Base-by-base conservation (phyloP, 2,113 vertebrate genomes). In the Hemicordylus capensis region DNA sequence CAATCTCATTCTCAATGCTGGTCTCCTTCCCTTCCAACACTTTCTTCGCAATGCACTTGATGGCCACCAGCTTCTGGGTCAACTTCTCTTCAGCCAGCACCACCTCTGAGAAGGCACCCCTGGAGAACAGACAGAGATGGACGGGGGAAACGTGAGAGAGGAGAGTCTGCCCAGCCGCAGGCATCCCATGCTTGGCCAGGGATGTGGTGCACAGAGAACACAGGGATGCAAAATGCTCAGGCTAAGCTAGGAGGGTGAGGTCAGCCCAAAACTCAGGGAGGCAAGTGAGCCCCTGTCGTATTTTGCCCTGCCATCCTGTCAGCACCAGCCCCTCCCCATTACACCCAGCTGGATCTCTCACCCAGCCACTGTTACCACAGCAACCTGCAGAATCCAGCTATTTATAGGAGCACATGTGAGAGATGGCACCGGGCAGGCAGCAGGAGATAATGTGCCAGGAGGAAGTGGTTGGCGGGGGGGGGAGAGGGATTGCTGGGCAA, bases 1-100 rank as follows among this genome's bases (percentile, higher is more conserved):
- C 98, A 0, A 99, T 99, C 96, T 99, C 99, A 0, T 99, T 99
- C 94, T 99, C 98, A n/a, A 99, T 98, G 97, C 97, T 98, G 95
- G 97, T 98, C 92, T 99, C 98, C 80, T 99, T 99, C 84, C 98
- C 98, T 89, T 99, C 98, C 88, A 99, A 93, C 0, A 98, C 98
- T 94, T 99, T 98, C 97, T 99, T 99, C 76, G 98, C 96, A 14
- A 99, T 99, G 88, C 99, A 99, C 92, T 99, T 99, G 95, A 99
- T 97, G 63, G 99, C 99, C 93, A 99, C 98, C 81, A 99, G 91
- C 93, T 96, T 98, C 94, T 92, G 97, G 0, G 98, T 99, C 61
- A 93, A 96, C 93, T 97, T 99, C 93, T 99, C 98, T 91, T 99
- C 98, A 0, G 98, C 99, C 92, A 99, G 96, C 92, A 99, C 97